Conservation (phyloP, 2,113 vertebrate genomes). For the Clupea harengus region DNA sequence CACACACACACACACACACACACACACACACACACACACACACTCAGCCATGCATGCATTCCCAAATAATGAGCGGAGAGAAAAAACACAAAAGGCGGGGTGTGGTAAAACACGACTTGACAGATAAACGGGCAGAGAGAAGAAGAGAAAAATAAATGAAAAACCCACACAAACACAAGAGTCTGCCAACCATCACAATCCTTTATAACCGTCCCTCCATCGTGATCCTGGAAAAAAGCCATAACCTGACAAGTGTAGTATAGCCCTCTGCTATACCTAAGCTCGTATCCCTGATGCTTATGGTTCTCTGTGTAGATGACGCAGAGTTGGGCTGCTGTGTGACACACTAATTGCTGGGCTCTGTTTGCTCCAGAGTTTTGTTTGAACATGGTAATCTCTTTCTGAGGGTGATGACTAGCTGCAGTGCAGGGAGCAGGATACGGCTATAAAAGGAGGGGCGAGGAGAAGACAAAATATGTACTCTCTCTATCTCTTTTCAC, state of each 20-base stretch:
- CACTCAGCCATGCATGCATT: not conserved
- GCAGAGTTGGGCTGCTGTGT: not conserved
- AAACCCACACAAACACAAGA: not conserved
- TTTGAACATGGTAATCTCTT: slow-evolving; percentile 18
- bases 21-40: not conserved
- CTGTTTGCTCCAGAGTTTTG: not conserved
- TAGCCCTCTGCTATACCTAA: not conserved
- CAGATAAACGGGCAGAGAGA: slow-evolving; percentile 1
- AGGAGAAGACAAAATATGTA: not conserved
- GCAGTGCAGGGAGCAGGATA: slow-evolving; percentile 44
- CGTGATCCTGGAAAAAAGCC: not conserved
- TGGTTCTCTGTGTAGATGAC: not conserved
- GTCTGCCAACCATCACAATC: not conserved
- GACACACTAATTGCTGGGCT: not conserved
- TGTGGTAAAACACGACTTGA: slow-evolving; percentile 43
- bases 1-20: not conserved
- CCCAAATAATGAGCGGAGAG: not conserved
- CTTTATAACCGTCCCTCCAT: not conserved
- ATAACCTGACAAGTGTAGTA: not conserved
- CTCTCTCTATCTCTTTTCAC: not conserved
- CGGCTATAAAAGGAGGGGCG: not conserved
- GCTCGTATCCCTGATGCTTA: not conserved
- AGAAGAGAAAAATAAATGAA: not conserved
- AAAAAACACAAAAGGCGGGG: slow-evolving; percentile 39
- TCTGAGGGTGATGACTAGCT: slow-evolving; percentile 52